Conservation (phyloP, 1,140 invertebrate genomes). For the Saccostrea glomerata region DNA sequence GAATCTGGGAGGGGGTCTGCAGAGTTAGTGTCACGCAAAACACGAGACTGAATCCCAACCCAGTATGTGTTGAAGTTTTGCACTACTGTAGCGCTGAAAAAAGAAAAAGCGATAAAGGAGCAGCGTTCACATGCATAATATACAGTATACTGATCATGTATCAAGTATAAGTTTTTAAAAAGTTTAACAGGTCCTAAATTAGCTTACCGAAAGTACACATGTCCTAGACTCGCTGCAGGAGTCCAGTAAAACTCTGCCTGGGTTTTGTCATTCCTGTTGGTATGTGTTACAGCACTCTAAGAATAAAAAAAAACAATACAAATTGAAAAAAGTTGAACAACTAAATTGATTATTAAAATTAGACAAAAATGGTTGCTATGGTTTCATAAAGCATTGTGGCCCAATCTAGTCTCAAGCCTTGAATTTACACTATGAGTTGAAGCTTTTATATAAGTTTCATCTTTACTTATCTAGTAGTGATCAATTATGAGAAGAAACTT, state of each 20-base stretch:
- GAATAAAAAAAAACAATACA: not conserved
- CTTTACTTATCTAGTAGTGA: too few species aligned
- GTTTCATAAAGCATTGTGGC: too few species aligned
- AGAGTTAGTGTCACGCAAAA: not conserved
- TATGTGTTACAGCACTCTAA: conserved; percentile 1
- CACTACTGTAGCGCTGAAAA: not conserved
- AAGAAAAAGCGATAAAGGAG: not conserved
- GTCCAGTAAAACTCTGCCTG: not conserved
- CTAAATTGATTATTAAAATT: not conserved
- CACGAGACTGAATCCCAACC: not conserved
- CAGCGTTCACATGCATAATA: not conserved
- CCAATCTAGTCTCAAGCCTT: too few species aligned
- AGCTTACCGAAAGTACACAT: conserved; percentile 1
- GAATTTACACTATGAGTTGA: too few species aligned
- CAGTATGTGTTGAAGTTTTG: conserved; percentile 5
- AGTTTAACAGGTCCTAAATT: not conserved
- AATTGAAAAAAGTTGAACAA: not conserved
- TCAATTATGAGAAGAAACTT: too few species aligned
- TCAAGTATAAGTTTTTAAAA: not conserved
- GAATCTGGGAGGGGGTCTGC: not conserved
- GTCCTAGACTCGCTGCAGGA: not conserved
- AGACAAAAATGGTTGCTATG: too few species aligned
- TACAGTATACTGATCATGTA: not conserved
- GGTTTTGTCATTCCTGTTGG: conserved; percentile 4
- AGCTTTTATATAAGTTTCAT: too few species aligned